Conservation (phyloP, 2,113 vertebrate genomes). For the Dasyprocta punctata region DNA sequence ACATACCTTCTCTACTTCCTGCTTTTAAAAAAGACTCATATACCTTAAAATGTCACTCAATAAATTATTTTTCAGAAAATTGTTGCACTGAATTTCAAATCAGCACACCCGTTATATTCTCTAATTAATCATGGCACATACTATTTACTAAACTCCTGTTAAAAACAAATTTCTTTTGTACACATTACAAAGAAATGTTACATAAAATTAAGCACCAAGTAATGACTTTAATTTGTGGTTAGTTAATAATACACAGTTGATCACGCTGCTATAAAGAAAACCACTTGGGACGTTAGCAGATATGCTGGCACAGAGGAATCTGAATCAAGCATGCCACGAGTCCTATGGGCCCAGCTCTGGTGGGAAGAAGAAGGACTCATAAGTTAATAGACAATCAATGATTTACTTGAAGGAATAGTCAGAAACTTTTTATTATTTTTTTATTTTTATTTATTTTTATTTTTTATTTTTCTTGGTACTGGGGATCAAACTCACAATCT, state of each 20-base stretch:
- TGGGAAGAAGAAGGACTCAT: not conserved
- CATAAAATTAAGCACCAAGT: slow-evolving; percentile 83
- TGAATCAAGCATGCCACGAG: not conserved
- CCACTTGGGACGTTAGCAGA: slow-evolving; percentile 73
- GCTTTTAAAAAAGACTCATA: not conserved
- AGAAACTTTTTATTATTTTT: too few relatives aligned
- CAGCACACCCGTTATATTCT: slow-evolving; percentile 67
- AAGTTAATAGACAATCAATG: not conserved
- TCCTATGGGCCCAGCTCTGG: not conserved
- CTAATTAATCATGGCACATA: slow-evolving; percentile 75
- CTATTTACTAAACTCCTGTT: slow-evolving; percentile 83
- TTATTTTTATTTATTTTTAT: too few relatives aligned
- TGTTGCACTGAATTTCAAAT: slow-evolving; percentile 58
- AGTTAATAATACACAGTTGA: slow-evolving; percentile 83
- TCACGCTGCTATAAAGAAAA: slow-evolving; percentile 74
- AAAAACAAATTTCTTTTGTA: slow-evolving; percentile 82
- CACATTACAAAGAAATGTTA: slow-evolving; percentile 81
- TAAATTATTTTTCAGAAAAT: slow-evolving; percentile 71
- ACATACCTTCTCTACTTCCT: not conserved
- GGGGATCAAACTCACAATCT: too few relatives aligned
- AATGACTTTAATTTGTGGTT: slow-evolving; percentile 85
- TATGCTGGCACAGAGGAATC: slow-evolving; percentile 55
- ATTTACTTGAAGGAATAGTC: not conserved
- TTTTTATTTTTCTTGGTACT: too few relatives aligned
- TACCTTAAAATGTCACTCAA: slow-evolving; percentile 66